Base-by-base conservation (phyloP, 2,113 vertebrate genomes). In the Labrus mixtus region DNA sequence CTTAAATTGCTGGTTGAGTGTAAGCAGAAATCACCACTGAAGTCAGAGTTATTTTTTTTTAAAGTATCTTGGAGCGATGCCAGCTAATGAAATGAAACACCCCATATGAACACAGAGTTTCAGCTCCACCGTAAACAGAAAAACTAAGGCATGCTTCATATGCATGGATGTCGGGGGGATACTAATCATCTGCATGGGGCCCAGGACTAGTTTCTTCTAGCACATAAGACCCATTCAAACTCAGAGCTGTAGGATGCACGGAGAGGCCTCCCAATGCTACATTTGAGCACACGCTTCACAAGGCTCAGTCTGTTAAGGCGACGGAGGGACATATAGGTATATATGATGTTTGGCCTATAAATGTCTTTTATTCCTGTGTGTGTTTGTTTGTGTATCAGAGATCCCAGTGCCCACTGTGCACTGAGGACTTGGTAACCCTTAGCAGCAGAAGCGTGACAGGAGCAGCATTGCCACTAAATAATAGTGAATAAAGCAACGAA, bases 141-240 rank as follows among this genome's bases (percentile, higher is more conserved):
- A 60, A 41, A 85, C 86, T 87, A 41, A 85, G 82, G 60, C n/a
- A 25, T 22, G 8, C 72, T 87, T 89, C 73, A 90, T 86, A 20
- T 72, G 46, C 59, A 19, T 54, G 65, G 69, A n/a, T 74, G 79
- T 86, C 63, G n/a, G 62, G 77, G 68, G 83, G 60, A 8, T n/a
- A 58, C 56, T 73, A 19, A 70, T 70, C 25, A 59, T 71, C 74
- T 53, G 55, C 74, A 59, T 15, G 50, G 36, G 62, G 73, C 70
- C 81, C 78, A 53, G 16, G 63, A 57, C 76, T 71, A 60, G 93
- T 93, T 95, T 92, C 92, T 93, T 91, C 91, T 87, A 90, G 92
- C 95, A 98, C 96, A 97, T 95, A 96, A 95, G 95, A 91, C 92
- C 95, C 96, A 96, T 98, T 98, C 95, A 97, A 95, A 93, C 87